These are phyloP conservation scores for Stichodactyla mertensii DNA, from an alignment of 64 coral and sea anemone species.

Conservation along the genomic window DNA sequence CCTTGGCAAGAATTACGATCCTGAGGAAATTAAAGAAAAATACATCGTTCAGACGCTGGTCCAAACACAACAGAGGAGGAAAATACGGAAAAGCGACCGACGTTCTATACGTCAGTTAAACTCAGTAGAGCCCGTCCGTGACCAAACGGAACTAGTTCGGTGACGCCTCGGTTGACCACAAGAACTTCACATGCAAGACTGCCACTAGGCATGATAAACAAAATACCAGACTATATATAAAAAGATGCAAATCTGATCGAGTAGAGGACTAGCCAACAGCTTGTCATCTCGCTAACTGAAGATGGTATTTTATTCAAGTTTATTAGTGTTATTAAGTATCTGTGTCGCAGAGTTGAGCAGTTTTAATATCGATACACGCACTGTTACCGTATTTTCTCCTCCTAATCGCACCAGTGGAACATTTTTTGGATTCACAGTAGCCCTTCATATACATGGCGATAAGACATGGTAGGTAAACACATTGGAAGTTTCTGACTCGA, in stretches of 20 bases:
- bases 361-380: not conserved
- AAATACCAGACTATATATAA: not conserved
- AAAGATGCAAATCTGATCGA: not conserved
- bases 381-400: not conserved
- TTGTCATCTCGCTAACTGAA: not conserved
- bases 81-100: not conserved
- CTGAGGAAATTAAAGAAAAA: not conserved
- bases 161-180: not conserved
- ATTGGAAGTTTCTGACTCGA: not conserved
- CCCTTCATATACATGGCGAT: not conserved
- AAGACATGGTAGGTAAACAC: not conserved
- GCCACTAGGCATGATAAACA: not conserved
- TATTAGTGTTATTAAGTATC: not conserved
- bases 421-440: not conserved
- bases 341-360: not conserved
- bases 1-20: not conserved
- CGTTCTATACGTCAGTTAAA: not conserved
- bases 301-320: conserved; percentile 6
- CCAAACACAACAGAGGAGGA: not conserved
- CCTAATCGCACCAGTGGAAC: not conserved
- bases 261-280: not conserved
- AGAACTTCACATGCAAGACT: not conserved
- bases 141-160: not conserved
- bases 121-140: not conserved
- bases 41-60: not conserved